Evolutionary conservation across 2,113 vertebrate species (phyloP), one percentile per base, ranked within the genome.

Genomic region (Noturus placidus): DNA sequence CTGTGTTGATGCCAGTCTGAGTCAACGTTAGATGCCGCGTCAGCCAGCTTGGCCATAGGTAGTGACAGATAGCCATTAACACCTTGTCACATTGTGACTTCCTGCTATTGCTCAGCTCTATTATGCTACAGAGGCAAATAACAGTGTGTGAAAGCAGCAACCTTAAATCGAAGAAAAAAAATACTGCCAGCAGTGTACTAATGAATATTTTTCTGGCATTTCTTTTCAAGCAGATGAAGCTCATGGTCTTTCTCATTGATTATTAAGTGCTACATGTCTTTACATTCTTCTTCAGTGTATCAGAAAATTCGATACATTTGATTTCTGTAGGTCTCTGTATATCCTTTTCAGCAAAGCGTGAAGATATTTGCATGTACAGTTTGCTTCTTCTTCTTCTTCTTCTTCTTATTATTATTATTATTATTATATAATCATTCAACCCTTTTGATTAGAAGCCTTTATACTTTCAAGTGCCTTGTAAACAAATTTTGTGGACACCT

Each of bases 71-170:
- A 42, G 42, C 84, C 57, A 35, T 76, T 76, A 76, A 33, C 72
- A 86, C 84, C 54, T 77, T 74, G 61, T 83, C 72, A 83, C 81
- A 35, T 17, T 63, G 33, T 35, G 33, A 70, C 79, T 42, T 82
- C 63, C 67, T 81, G 70, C 54, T 54, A 65, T 65, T 70, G 13
- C 35, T 69, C 61, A 69, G 3, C 42, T 69, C 65, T 67, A 69
- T 83, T 67, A 82, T 82, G 10, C 56, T 81, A 81, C 54, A 59
- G 25, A 83, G 63, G 63, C 42, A 84, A 69, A 52, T 15, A 83
- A 27, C 57, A 33, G 10, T 35, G 30, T 72, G 65, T 25, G n/a
- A 35, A 84, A 5, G 50, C 65, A 54, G 65, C 63, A 83, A 67
- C 11, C 46, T 35, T 54, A 84, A 54, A 84, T 22, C 20, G 20